A percentile compares a stretch with the other conserved stretches of the same genome.
phyloP scores from a whole-genome alignment of 2,113 vertebrate genomes.

The Hypocryptadius cinnamomeus region DNA sequence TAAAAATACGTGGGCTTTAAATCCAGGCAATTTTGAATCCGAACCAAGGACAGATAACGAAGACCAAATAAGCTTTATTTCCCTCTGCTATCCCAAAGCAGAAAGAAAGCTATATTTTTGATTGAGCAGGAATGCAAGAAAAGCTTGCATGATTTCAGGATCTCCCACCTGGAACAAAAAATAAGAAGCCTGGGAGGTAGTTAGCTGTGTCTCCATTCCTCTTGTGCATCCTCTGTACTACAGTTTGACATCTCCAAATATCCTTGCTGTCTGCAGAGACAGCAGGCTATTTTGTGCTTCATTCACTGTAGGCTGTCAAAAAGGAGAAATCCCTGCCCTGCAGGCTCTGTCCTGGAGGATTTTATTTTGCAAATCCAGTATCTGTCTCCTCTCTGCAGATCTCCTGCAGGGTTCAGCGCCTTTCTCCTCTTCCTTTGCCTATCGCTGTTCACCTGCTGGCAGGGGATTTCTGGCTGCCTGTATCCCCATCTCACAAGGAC shows the following conservation, averaged over 20 bases:
- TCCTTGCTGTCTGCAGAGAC: constrained; percentile 25
- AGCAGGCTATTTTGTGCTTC: constrained; percentile 47
- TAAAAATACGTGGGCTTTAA: not conserved
- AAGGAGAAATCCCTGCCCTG: constrained; percentile 37
- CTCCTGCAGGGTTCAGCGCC: not conserved
- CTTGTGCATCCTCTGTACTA: constrained; percentile 6
- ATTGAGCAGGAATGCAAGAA: not conserved
- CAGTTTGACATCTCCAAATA: constrained; percentile 40
- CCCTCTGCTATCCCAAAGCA: not conserved
- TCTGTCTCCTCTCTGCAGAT: not conserved
- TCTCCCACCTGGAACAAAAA: not conserved
- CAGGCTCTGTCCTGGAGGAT: constrained; percentile 15
- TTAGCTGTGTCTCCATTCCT: constrained; percentile 23
- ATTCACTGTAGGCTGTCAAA: constrained; percentile 35
- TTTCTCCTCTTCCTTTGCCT: not conserved
- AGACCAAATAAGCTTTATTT: constrained; percentile 6
- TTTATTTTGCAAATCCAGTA: constrained; percentile 1
- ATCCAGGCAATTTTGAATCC: not conserved
- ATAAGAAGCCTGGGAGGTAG: not conserved
- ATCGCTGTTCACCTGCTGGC: not conserved
- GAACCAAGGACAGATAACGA: not conserved
- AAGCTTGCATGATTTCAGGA: not conserved
- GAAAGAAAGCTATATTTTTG: not conserved
- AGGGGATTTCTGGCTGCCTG: not conserved
- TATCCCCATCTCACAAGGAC: not conserved